Evolutionary conservation across 2,888 invertebrate genomes (phyloP), one percentile per base, ranked within the genome.

Genomic region (Polymixis flavicincta): DNA sequence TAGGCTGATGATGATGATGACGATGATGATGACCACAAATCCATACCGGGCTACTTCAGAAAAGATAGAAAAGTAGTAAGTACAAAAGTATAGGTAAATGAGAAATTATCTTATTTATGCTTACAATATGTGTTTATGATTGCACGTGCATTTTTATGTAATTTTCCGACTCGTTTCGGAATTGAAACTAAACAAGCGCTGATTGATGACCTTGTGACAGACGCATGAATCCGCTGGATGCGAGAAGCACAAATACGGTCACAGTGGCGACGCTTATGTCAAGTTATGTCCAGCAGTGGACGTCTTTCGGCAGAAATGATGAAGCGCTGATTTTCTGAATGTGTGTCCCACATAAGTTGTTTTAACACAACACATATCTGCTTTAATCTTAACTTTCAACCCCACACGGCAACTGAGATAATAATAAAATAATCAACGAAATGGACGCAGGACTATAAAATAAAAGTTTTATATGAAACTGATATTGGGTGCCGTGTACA

Each of bases 401-500:
- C 42, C 19, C 7, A 55, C 14, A 32, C 25, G 13, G 14, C 5
- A 28, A 57, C 52, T 42, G 66, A 71, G 9, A 80, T 54, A 68
- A 66, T 66, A 71, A 80, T 54, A 68, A 66, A 69, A 71, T 70
- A 74, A 52, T 37, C 55, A 59, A 55, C 37, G 1, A 50, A 71
- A 72, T 13, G 6, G 48, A 73, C 54, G 42, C 64, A 75, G 48
- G 63, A 67, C 72, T 71, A 80, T 84, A 84, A 80, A 87, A 77
- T 79, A 74, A 83, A 80, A 78, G 71, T 82, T 74, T 71, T 87
- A 87, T 87, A 84, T 69, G 80, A 75, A 66, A 74, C 73, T 82
- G 76, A 85, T 88, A 86, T 87, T 83, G 79, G 80, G 65, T 75
- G 78, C 83, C 84, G 67, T 82, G 82, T 85, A 82, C 76, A 57